A percentile compares a stretch with the other conserved stretches of the same genome.
These are phyloP conservation scores for Eristalinus aeneus DNA, from an alignment of 2,888 invertebrate genomes.

Conservation along the genomic window DNA sequence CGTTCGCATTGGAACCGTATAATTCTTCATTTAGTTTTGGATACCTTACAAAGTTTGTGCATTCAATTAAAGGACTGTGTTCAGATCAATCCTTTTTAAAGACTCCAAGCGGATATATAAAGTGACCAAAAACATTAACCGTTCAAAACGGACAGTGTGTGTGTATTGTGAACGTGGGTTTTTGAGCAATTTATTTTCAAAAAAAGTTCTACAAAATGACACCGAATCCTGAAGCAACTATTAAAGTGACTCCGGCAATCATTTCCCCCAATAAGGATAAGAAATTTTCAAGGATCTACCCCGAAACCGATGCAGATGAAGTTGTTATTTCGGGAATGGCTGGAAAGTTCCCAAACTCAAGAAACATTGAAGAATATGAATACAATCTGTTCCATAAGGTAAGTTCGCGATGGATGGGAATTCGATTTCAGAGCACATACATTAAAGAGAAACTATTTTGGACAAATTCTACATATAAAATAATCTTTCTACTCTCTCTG, in stretches of 20 bases:
- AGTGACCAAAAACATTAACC: neutral
- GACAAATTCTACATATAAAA: no score
- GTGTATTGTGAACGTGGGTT: neutral
- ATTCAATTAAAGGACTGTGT: slow-evolving; percentile 10
- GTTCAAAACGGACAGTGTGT: neutral
- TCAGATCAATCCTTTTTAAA: neutral
- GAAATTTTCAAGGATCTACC: slow-evolving; percentile 76
- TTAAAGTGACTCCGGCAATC: slow-evolving; percentile 19
- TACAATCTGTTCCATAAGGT: slow-evolving; percentile 84
- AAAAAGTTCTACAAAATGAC: slow-evolving; percentile 44
- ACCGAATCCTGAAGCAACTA: slow-evolving; percentile 40
- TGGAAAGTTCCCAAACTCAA: slow-evolving; percentile 85
- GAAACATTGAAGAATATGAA: slow-evolving; percentile 84
- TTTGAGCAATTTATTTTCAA: neutral
- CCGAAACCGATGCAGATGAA: slow-evolving; percentile 81
- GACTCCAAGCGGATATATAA: neutral
- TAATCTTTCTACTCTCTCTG: no score
- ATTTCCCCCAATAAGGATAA: slow-evolving; percentile 72
- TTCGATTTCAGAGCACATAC: no score
- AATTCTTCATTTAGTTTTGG: neutral
- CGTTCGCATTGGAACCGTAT: slow-evolving; percentile 70
- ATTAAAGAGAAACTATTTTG: no score
- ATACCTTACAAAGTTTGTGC: neutral
- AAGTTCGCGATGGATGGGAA: no score
- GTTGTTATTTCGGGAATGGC: slow-evolving; percentile 84